Evolutionary conservation across 2,113 vertebrate species (phyloP).

Genomic region (Daboia siamensis): DNA sequence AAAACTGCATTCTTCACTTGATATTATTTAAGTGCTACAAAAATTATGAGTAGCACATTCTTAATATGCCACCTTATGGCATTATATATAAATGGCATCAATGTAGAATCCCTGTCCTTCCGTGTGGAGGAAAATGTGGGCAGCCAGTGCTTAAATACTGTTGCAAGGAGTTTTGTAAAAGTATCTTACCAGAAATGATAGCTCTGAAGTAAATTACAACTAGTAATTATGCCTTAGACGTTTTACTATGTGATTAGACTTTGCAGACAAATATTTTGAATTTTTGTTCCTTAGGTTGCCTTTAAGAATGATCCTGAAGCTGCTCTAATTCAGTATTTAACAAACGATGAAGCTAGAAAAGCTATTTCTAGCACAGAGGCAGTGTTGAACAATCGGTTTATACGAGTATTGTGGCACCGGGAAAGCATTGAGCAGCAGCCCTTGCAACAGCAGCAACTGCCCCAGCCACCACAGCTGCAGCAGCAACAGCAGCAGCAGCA

Average conservation of each 20-base stretch:
- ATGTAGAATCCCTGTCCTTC: background rate
- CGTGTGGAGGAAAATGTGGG: background rate
- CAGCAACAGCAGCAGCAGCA: conserved; percentile 67
- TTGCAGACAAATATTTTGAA: background rate
- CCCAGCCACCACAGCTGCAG: conserved; percentile 66
- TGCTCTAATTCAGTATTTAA: conserved; percentile 91
- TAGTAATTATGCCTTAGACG: background rate
- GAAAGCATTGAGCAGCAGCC: conserved; percentile 72
- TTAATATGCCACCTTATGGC: background rate
- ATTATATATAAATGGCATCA: background rate
- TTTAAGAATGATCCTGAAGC: conserved; percentile 92
- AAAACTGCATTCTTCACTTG: background rate
- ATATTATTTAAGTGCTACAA: background rate
- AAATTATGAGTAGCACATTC: background rate
- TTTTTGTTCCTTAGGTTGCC: conserved; percentile 77
- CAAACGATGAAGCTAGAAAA: conserved; percentile 88
- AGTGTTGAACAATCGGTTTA: conserved; percentile 94
- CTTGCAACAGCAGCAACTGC: conserved; percentile 62
- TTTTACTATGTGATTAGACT: background rate
- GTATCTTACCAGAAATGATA: background rate
- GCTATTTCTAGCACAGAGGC: conserved; percentile 94
- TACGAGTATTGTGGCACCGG: conserved; percentile 92
- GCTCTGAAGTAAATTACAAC: background rate
- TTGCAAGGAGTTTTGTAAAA: background rate
- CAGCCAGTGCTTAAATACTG: background rate